A percentile compares a stretch with the other conserved stretches of the same genome.
Evolutionary conservation across 2,888 invertebrate species (phyloP).

Genomic region (Coleophora flavipennella): DNA sequence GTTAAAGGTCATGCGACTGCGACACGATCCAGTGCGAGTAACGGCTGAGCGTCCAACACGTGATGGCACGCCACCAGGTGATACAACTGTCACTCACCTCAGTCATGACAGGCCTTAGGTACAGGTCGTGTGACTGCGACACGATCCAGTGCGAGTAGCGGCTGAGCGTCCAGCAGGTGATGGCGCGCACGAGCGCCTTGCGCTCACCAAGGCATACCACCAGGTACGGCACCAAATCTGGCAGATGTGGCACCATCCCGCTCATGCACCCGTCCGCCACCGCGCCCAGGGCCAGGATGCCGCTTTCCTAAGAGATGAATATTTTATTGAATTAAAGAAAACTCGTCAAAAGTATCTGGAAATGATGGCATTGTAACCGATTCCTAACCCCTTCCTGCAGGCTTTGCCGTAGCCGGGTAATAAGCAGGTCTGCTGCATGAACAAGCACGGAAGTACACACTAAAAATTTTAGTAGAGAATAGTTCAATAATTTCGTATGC

Average conservation of each 20-base stretch:
- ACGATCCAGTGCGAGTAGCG: slow-evolving; percentile 99
- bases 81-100: slow-evolving; percentile 68
- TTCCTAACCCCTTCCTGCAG: too few species aligned
- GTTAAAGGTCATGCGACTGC: too few species aligned
- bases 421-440: too few species aligned
- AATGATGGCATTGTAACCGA: too few species aligned
- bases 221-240: slow-evolving; percentile 96
- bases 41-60: too few species aligned
- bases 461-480: too few species aligned
- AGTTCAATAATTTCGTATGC: too few species aligned
- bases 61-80: slow-evolving; percentile 91
- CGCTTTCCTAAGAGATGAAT: slow-evolving; percentile 76
- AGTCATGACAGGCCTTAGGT: slow-evolving; percentile 94
- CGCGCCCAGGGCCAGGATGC: slow-evolving; percentile 94
- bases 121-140: slow-evolving; percentile 93
- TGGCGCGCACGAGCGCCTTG: slow-evolving; percentile 96
- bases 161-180: slow-evolving; percentile 99
- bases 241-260: slow-evolving; percentile 97
- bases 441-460: too few species aligned
- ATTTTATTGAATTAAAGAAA: too few species aligned
- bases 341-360: too few species aligned
- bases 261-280: slow-evolving; percentile 94
- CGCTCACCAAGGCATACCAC: slow-evolving; percentile 94
- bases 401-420: too few species aligned
- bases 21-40: too few species aligned